Evolutionary conservation across 2,888 invertebrate species (phyloP).

Genomic region (Drosophila silvestris): DNA sequence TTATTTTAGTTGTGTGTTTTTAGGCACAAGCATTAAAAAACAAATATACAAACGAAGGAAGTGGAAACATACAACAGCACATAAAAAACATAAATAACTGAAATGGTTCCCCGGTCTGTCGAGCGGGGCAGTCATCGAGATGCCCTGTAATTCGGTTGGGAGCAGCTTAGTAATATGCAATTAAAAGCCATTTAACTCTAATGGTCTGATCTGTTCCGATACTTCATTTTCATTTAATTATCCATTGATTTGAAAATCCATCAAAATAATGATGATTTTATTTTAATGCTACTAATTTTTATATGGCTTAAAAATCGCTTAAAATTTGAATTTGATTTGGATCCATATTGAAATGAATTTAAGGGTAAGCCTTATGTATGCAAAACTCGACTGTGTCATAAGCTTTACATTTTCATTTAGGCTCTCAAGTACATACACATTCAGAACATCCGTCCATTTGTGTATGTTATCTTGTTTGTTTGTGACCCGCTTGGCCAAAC

Average conservation of each 20-base stretch:
- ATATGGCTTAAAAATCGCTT: neutral
- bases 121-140: neutral
- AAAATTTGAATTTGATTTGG: constrained; percentile 5
- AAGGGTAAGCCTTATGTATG: constrained; percentile 9
- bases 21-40: constrained; percentile 11
- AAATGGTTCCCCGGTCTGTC: neutral
- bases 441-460: neutral
- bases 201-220: neutral
- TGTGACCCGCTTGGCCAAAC: constrained; percentile 63
- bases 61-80: constrained; percentile 33
- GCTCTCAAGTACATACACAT: constrained; percentile 31
- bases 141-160: constrained; percentile 19
- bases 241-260: neutral
- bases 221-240: neutral
- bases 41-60: constrained; percentile 37
- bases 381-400: constrained; percentile 54
- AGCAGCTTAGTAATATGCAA: neutral
- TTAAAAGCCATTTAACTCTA: neutral
- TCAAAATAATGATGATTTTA: neutral
- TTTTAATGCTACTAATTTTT: neutral
- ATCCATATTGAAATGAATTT: constrained; percentile 18
- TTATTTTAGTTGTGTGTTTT: constrained; percentile 30
- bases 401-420: constrained; percentile 72
- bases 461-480: constrained; percentile 69
- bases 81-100: constrained; percentile 9